Base-by-base conservation (phyloP, 1,140 invertebrate genomes). In the Wiebesia pumilae region DNA sequence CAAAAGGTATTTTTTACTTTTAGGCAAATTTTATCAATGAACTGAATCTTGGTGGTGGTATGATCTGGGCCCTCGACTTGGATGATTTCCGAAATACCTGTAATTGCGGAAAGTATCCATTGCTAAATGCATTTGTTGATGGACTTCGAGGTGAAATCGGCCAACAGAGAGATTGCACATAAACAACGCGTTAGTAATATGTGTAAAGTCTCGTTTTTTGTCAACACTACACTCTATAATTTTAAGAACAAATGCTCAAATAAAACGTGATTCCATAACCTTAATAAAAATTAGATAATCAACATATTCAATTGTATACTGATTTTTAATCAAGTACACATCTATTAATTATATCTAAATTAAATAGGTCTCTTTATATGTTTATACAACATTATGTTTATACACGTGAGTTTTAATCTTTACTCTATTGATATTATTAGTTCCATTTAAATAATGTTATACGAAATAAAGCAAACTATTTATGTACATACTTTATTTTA, bases 51-150 rank as follows among this genome's bases (percentile, higher is more conserved):
- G 96, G 96, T 1, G 97, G 97, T 7, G 96, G 96, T 3, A 97
- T 97, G 95, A 94, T 97, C 33, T 98, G 97, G 97, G 96, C 97
- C 0, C 91, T 97, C 27, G 96, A 97, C 90, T 92, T 97, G 84
- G 97, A 97, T 89, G 97, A 98, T 90, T 97, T 97, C 93, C 93
- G 94, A 54, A 95, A 95, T 80, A 91, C 90, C 16, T 97, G 96
- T 90, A 94, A 94, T 7, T 97, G 96, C 90, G 95, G 95, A 79
- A 92, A 92, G 71, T 94, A 96, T 92, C 95, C 95, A 19, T 90
- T 95, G 24, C 89, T 95, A 30, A 92, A 90, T 35, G 94, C 95
- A 30, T 93, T 95, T 47, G 95, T 94, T 88, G 85, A 92, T 82
- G 94, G 82, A 75, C 67, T 91, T 3, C 84, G 71, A 58, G 87